Conservation (phyloP, 2,797 vertebrate genomes). For the Helicolenus hilgendorfi region DNA sequence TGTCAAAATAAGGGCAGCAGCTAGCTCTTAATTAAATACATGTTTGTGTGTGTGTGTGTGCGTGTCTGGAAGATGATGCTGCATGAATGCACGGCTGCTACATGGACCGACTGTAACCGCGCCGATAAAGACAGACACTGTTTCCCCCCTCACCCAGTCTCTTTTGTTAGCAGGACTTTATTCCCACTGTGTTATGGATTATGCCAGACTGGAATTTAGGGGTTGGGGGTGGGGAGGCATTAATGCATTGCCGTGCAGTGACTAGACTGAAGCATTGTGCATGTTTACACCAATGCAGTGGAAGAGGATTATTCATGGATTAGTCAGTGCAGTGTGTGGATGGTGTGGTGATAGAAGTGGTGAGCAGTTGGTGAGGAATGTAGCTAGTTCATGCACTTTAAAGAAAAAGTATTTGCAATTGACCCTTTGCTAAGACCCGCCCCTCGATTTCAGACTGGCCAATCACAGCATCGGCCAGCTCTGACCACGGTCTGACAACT, state of each 20-base stretch:
- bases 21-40: neutral
- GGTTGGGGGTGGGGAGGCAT: constrained; percentile 48
- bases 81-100: neutral
- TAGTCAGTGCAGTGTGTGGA: constrained; percentile 49
- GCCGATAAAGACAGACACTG: neutral
- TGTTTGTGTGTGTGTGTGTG: constrained; percentile 1
- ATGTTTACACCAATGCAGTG: constrained; percentile 72
- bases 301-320: constrained; percentile 81
- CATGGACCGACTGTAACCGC: neutral
- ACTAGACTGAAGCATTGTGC: constrained; percentile 71
- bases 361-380: neutral
- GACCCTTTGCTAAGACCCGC: too few relatives aligned
- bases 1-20: neutral
- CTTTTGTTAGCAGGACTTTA: constrained; percentile 61
- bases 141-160: constrained; percentile 24
- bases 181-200: constrained; percentile 74
- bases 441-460: too few relatives aligned
- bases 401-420: too few relatives aligned
- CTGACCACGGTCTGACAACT: too few relatives aligned
- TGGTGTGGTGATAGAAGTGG: constrained; percentile 39
- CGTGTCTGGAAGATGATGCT: neutral
- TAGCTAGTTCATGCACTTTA: neutral
- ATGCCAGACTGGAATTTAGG: constrained; percentile 70
- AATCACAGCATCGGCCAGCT: too few relatives aligned
- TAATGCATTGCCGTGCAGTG: constrained; percentile 58